These are phyloP conservation scores for Sebastes minor DNA, from an alignment of 2,797 vertebrate genomes.

Conservation along the genomic window DNA sequence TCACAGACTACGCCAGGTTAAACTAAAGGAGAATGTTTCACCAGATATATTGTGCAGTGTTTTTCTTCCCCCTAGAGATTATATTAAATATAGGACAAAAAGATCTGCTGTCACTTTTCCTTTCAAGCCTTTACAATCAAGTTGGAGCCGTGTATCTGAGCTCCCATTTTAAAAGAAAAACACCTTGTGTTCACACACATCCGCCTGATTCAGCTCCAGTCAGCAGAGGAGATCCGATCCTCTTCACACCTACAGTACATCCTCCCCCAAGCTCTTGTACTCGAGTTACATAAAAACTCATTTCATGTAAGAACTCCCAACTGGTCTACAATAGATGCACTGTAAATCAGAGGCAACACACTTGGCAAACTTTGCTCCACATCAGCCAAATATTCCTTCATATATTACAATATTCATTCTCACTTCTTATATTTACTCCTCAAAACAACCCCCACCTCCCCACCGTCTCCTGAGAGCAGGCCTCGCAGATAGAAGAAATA, in stretches of 20 bases:
- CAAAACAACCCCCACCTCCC: neutral
- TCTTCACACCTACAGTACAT: constrained; percentile 35
- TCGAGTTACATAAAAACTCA: constrained; percentile 44
- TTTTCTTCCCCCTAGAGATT: neutral
- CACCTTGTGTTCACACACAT: neutral
- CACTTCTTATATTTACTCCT: constrained; percentile 6
- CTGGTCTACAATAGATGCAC: constrained; percentile 15
- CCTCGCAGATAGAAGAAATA: constrained; percentile 17
- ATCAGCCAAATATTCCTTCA: constrained; percentile 25
- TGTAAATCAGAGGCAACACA: constrained; percentile 30
- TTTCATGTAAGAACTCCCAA: constrained; percentile 37
- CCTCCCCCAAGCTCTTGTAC: constrained; percentile 24
- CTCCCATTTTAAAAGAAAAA: constrained; percentile 4
- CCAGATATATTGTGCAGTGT: neutral
- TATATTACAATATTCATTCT: constrained; percentile 14
- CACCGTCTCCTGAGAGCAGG: constrained; percentile 26
- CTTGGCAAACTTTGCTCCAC: constrained; percentile 24
- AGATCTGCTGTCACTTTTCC: neutral
- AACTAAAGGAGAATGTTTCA: neutral
- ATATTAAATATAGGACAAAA: neutral
- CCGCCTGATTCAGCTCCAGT: constrained; percentile 28
- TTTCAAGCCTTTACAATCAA: neutral
- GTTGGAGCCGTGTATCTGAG: neutral
- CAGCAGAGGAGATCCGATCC: constrained; percentile 22
- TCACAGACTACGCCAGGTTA: neutral